A percentile compares a stretch with the other conserved stretches of the same genome.
These are phyloP conservation scores for Phasianus colchicus DNA, from an alignment of 2,113 vertebrate genomes.

Conservation along the genomic window DNA sequence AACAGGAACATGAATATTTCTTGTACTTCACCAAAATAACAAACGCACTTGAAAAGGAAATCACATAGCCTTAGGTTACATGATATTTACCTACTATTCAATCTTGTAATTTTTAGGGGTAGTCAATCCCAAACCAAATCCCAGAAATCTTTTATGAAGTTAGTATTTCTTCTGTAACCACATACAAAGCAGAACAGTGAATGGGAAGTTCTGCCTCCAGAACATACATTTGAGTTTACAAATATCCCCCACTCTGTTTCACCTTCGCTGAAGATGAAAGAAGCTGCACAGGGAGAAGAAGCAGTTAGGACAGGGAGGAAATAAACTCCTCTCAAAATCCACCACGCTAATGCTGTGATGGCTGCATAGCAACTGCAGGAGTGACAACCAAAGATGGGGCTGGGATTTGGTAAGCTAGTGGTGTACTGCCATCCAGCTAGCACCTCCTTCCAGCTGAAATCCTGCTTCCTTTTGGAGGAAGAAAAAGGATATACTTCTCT, in stretches of 20 bases:
- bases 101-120: neutral
- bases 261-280: neutral
- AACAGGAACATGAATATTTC: neutral
- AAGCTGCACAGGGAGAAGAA: neutral
- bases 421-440: neutral
- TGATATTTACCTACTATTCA: neutral
- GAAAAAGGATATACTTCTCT: neutral
- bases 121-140: neutral
- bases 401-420: neutral
- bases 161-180: neutral
- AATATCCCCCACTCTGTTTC: neutral
- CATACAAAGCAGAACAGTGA: neutral
- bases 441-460: neutral
- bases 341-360: rapidly evolving
- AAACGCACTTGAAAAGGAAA: neutral
- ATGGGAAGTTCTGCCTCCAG: neutral
- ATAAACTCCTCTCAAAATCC: neutral
- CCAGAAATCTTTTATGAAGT: neutral
- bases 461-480: neutral
- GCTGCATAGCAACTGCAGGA: neutral
- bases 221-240: neutral
- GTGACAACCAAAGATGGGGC: rapidly evolving
- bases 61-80: neutral
- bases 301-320: neutral
- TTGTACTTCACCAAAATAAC: neutral